phyloP scores from a whole-genome alignment of 2,888 invertebrate genomes.

The Arrhopalites spinosus region DNA sequence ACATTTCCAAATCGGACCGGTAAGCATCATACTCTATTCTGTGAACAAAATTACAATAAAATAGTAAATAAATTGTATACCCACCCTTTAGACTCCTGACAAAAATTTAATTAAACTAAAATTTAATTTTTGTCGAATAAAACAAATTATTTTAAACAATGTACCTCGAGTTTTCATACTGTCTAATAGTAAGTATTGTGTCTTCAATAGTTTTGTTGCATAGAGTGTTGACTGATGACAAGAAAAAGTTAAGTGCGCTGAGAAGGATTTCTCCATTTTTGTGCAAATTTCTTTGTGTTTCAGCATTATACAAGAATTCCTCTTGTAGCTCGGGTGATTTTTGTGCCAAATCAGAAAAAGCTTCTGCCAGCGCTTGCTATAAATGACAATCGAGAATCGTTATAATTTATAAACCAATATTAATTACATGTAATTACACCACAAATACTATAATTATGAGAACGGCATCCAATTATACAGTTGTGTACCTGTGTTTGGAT shows the following conservation, averaged over 20 bases:
- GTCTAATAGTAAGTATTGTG: slow-evolving; percentile 76
- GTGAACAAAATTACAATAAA: slow-evolving; percentile 42
- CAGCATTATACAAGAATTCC: slow-evolving; percentile 92
- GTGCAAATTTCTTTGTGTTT: slow-evolving; percentile 89
- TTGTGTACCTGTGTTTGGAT: slow-evolving; percentile 73
- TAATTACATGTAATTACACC: background rate
- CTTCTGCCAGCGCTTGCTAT: slow-evolving; percentile 86
- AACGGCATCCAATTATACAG: background rate
- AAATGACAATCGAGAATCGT: slow-evolving; percentile 46
- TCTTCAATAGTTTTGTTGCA: slow-evolving; percentile 98
- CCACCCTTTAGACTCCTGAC: too few species aligned
- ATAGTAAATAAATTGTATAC: background rate
- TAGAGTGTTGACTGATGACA: slow-evolving; percentile 91
- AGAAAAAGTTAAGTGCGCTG: slow-evolving; percentile 94
- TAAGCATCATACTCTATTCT: slow-evolving; percentile 98
- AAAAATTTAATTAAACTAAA: too few species aligned
- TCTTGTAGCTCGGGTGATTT: slow-evolving; percentile 94
- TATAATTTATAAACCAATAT: background rate
- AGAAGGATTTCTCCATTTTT: slow-evolving; percentile 92
- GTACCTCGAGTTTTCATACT: slow-evolving; percentile 77
- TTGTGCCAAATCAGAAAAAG: slow-evolving; percentile 93
- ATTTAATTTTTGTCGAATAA: background rate
- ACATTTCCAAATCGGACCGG: slow-evolving; percentile 86
- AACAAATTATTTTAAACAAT: slow-evolving; percentile 50
- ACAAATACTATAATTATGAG: background rate